phyloP scores from a whole-genome alignment of 2,113 vertebrate genomes.

The Hydrochoerus hydrochaeris region DNA sequence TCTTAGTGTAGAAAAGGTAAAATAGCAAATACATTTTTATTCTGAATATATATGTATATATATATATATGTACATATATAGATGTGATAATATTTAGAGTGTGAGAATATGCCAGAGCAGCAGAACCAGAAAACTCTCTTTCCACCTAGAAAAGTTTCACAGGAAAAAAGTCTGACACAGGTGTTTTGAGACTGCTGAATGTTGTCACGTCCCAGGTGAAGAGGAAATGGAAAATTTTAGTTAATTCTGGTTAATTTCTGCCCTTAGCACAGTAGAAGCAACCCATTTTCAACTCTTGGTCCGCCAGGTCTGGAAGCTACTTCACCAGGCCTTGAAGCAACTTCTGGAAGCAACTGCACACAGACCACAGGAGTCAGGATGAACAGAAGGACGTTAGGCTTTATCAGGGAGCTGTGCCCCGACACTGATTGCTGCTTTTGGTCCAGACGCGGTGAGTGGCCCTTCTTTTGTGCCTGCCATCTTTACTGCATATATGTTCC shows the following conservation, averaged over 20 bases:
- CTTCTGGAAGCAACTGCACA: not conserved
- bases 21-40: not conserved
- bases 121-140: not conserved
- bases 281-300: not conserved
- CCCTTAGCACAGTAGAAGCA: not conserved
- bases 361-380: not conserved
- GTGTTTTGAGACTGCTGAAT: not conserved
- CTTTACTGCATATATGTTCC: not conserved
- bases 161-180: not conserved
- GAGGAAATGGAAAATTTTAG: not conserved
- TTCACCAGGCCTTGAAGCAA: not conserved
- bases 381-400: not conserved
- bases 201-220: not conserved
- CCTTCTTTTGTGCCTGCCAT: not conserved
- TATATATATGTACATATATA: not conserved
- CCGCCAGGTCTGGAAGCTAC: no score
- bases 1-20: not conserved
- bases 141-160: no score
- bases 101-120: not conserved
- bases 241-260: not conserved
- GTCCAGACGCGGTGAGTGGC: not conserved
- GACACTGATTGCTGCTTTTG: not conserved
- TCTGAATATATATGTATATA: not conserved
- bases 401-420: not conserved
- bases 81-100: not conserved